Conservation (phyloP, 2,888 invertebrate genomes). For the Lasioglossum lativentre region DNA sequence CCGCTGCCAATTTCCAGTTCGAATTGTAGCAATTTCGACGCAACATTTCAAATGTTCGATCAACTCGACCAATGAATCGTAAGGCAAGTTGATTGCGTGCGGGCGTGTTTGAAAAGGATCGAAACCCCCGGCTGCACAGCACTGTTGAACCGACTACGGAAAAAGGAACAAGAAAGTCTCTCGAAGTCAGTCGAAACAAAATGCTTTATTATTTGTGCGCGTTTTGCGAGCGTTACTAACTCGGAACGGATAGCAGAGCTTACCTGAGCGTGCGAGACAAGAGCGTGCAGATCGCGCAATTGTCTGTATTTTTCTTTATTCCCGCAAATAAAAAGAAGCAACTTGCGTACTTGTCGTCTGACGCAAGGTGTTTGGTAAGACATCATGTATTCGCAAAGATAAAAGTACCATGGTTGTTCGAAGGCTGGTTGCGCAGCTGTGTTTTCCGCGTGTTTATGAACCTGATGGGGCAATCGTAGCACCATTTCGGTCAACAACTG, state of each 20-base stretch:
- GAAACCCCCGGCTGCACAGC: conserved; percentile 87
- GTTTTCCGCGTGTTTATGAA: conserved; percentile 89
- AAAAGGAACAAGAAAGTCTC: not conserved
- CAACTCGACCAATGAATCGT: conserved; percentile 96
- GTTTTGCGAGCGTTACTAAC: not conserved
- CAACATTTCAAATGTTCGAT: conserved; percentile 98
- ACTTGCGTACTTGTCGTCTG: conserved; percentile 95
- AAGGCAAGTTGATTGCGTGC: conserved; percentile 88
- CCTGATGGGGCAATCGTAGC: conserved; percentile 96
- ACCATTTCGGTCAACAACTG: conserved; percentile 98
- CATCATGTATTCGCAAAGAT: conserved; percentile 98
- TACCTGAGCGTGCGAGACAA: conserved; percentile 94
- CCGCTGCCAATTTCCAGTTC: conserved; percentile 98
- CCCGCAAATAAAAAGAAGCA: conserved; percentile 96
- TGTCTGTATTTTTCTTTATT: conserved; percentile 98
- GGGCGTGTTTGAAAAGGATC: conserved; percentile 84
- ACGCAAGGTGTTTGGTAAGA: conserved; percentile 95
- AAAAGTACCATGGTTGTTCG: conserved; percentile 90
- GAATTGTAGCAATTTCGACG: conserved; percentile 95
- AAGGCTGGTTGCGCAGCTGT: conserved; percentile 79
- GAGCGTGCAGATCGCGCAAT: conserved; percentile 95
- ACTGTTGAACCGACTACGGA: conserved; percentile 85
- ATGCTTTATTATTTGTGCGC: not conserved
- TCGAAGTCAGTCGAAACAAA: not conserved
- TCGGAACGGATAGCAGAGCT: conserved; percentile 26